These are phyloP conservation scores for Drosophila nasuta DNA, from an alignment of 1,140 invertebrate species.

Conservation along the genomic window DNA sequence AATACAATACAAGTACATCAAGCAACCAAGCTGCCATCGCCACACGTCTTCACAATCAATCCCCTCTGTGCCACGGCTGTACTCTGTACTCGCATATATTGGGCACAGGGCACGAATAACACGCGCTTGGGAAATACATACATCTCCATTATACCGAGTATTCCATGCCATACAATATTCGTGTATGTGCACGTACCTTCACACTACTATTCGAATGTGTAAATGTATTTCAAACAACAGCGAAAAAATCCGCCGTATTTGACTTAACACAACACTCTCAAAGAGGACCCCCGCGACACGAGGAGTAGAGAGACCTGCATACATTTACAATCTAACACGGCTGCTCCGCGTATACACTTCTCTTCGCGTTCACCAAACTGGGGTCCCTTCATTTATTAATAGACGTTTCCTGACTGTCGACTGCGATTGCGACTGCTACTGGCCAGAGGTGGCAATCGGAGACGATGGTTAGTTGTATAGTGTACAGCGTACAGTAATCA, in stretches of 20 bases:
- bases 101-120: slow-evolving; percentile 15
- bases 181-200: background rate
- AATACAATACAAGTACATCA: slow-evolving; percentile 27
- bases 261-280: slow-evolving; percentile 19
- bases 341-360: background rate
- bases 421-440: no score
- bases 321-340: slow-evolving; percentile 27
- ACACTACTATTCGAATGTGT: slow-evolving; percentile 10
- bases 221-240: background rate
- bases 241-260: slow-evolving; percentile 17
- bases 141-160: slow-evolving; percentile 5
- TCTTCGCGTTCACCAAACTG: background rate
- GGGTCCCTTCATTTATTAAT: slow-evolving; percentile 45
- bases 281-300: background rate
- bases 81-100: slow-evolving; percentile 3
- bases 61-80: background rate
- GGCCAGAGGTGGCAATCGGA: no score
- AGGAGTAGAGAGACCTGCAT: slow-evolving; percentile 18
- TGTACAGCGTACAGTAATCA: slow-evolving; percentile 39
- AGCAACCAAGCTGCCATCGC: background rate
- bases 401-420: slow-evolving; percentile 8
- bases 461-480: slow-evolving; percentile 23
- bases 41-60: slow-evolving; percentile 12
- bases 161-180: slow-evolving; percentile 2
- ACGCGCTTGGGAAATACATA: slow-evolving; percentile 22